These are phyloP conservation scores for Loris lydekkerianus DNA, from an alignment of 2,797 vertebrate genomes.

Conservation along the genomic window DNA sequence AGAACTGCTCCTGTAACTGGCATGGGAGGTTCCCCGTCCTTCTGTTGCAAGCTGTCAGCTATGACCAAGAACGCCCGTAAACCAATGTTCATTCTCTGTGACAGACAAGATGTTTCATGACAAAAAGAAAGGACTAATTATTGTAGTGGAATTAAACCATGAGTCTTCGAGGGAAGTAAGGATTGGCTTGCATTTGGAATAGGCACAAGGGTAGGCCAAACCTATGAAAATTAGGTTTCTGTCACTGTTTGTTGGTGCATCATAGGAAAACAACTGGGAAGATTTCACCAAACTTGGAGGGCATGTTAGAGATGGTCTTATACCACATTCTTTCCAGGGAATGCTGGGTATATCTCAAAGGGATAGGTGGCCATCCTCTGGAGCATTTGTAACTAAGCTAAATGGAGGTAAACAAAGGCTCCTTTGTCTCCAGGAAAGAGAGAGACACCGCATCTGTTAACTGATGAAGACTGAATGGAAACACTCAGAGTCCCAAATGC, in stretches of 20 bases:
- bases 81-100: slow-evolving; percentile 99
- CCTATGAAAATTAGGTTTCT: slow-evolving; percentile 6
- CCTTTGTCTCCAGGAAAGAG: neutral
- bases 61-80: slow-evolving; percentile 98
- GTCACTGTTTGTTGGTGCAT: neutral
- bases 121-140: slow-evolving; percentile 46
- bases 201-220: neutral
- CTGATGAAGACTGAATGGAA: neutral
- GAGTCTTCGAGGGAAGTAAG: neutral
- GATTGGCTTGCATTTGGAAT: neutral
- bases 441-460: neutral
- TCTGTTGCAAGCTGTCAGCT: slow-evolving; percentile 98
- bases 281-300: neutral
- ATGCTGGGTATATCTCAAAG: neutral
- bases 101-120: slow-evolving; percentile 71
- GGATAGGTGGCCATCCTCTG: neutral
- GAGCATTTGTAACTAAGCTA: neutral
- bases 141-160: neutral
- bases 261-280: neutral
- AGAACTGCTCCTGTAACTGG: slow-evolving; percentile 98
- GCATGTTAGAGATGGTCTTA: neutral
- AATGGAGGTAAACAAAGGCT: neutral
- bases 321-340: neutral
- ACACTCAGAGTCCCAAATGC: neutral
- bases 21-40: slow-evolving; percentile 99